phyloP scores from a whole-genome alignment of 2,888 invertebrate species.

The Acrocyrtus sp. region DNA sequence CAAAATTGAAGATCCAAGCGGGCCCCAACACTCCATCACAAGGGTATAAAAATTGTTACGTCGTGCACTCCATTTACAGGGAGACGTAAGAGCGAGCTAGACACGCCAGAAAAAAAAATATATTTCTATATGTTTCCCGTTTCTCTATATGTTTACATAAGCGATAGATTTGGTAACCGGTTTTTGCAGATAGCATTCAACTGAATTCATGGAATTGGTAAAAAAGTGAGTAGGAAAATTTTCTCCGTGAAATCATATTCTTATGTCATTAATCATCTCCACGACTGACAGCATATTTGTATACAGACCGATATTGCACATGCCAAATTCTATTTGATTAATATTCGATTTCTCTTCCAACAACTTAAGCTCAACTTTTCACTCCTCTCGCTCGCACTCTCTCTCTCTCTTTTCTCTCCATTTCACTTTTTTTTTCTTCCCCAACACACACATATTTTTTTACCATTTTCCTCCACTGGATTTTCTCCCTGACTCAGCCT shows the following conservation, averaged over 20 bases:
- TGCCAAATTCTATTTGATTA: conserved; percentile 65
- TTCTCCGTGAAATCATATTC: conserved; percentile 64
- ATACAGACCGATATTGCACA: conserved; percentile 64
- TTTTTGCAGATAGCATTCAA: conserved; percentile 11
- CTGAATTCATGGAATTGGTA: conserved; percentile 56
- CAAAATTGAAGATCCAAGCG: conserved; percentile 15
- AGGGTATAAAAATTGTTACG: neutral
- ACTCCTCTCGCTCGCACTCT: conserved; percentile 47
- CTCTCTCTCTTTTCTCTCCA: conserved; percentile 23
- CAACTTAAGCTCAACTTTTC: conserved; percentile 60
- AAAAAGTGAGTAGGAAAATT: conserved; percentile 61
- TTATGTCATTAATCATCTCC: conserved; percentile 64
- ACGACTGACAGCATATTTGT: conserved; percentile 64
- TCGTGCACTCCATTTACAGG: too few species aligned
- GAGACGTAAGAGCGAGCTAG: neutral
- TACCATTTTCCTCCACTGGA: conserved; percentile 40
- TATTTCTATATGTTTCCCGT: too few species aligned
- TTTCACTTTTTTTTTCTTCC: conserved; percentile 12
- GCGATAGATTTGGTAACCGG: too few species aligned
- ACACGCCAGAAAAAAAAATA: neutral
- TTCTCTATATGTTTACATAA: too few species aligned
- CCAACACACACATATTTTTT: conserved; percentile 29
- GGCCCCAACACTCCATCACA: neutral
- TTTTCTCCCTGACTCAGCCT: conserved; percentile 41
- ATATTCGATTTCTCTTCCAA: conserved; percentile 63